Conservation (phyloP, 2,113 vertebrate genomes). For the Peucedramus taeniatus region DNA sequence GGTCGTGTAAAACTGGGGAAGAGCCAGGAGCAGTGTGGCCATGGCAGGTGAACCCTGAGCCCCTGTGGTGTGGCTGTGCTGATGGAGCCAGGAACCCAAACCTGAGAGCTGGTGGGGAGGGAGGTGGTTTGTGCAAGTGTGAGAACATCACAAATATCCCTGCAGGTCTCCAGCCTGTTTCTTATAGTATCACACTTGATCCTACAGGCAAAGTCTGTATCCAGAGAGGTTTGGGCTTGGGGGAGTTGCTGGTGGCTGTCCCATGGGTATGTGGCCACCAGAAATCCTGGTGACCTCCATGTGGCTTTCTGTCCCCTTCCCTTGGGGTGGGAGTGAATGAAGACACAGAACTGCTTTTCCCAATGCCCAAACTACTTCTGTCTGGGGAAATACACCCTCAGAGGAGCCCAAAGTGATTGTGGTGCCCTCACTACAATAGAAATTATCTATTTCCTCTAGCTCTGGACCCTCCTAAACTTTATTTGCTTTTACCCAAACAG, state of each 20-base stretch:
- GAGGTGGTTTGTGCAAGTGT: not conserved
- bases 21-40: not conserved
- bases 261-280: accelerated
- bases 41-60: accelerated
- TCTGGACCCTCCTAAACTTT: not conserved
- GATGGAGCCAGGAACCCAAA: not conserved
- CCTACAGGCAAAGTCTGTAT: not conserved
- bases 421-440: not conserved
- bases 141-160: not conserved
- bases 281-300: not conserved
- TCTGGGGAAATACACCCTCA: not conserved
- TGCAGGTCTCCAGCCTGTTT: not conserved
- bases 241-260: not conserved
- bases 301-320: not conserved
- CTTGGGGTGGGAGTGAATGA: not conserved
- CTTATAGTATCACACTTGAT: not conserved
- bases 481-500: not conserved
- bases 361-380: not conserved
- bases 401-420: not conserved
- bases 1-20: not conserved
- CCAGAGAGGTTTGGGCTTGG: not conserved
- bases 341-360: not conserved
- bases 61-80: not conserved
- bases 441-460: not conserved
- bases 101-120: not conserved